Evolutionary conservation across 1,140 invertebrate genomes (phyloP), one percentile per base, ranked within the genome.

Genomic region (Aphelenchoides besseyi): DNA sequence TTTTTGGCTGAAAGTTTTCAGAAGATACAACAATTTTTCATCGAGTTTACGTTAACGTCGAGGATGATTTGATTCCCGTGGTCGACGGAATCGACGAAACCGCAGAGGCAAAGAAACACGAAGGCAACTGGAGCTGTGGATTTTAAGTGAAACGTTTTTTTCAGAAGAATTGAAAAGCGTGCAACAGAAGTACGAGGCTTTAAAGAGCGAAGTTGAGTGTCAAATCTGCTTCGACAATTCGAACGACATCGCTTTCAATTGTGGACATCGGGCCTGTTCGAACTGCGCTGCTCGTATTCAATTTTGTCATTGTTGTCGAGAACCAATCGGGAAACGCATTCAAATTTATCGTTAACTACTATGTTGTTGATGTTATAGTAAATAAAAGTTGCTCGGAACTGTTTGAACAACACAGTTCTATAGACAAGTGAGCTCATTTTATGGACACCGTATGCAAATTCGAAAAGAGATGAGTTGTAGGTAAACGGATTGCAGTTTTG

Each of bases 381-480:
- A 48, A 48, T 48, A 48, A 48, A 48, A 12, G 41, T 48, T 48
- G 41, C 12, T 23, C n/a, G n/a, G n/a, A n/a, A n/a, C n/a, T 48
- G 41, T 16, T 48, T 16, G 41, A 48, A 48, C 41, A n/a, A n/a
- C n/a, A n/a, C n/a, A n/a, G n/a, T n/a, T n/a, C n/a, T n/a, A n/a
- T 48, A 48, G 41, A 48, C 41, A 48, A 48, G 41, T 48, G 41
- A 48, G 41, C 41, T 48, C 41, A 12, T 48, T 48, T 48, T 23
- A 48, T 23, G 12, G 41, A 23, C n/a, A n/a, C n/a, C n/a, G n/a
- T 23, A 48, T 48, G 41, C 41, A 48, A 48, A 48, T 48, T 48
- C 41, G 41, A 48, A 48, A 12, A n/a, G 12, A 12, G 41, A 16
- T 23, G 41, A 48, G 41, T 48, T 48, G 12, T 48, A 12, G 41